Evolutionary conservation across 2,113 vertebrate genomes (phyloP), one percentile per base, ranked within the genome.

Genomic region (Rostratula benghalensis): DNA sequence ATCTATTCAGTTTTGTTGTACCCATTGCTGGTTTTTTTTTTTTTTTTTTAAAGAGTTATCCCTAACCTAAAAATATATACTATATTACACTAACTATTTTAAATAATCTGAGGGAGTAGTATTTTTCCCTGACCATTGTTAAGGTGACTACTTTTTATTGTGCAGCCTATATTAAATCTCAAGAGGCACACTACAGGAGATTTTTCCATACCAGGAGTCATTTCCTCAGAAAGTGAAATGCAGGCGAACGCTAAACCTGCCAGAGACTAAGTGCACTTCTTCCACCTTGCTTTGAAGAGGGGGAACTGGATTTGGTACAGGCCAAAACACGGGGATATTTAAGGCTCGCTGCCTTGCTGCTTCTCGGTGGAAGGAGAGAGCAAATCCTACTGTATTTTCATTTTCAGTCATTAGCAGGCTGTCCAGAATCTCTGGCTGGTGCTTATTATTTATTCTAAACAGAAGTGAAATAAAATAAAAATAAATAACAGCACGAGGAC

Each of bases 251-350:
- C 60, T 18, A 77, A 87, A 91, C 68, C 82, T 94, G 93, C 7
- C 3, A 93, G 75, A 31, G 70, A 27, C 74, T 17, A 28, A 84
- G 79, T 48, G 73, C 64, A 90, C 83, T 93, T 84, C 90, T 94
- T 59, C 64, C 85, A 77, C 79, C 79, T 88, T 2, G 12, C 88
- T 83, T 51, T 59, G 90, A 75, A 74, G 64, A 92, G 88, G 68
- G 90, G 88, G 91, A 83, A 80, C 48, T 31, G 94, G 88, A 96
- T 90, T 94, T 90, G 93, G 90, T 90, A 90, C 92, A 96, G 95
- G 87, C 96, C 95, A 88, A 74, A 75, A 70, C 48, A 54, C 43
- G 31, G 88, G 93, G 94, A 78, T 78, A 67, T 43, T 43, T 51
- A 77, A 2, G 20, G 89, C 78, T 91, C 4, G 5, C 89, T 71